Evolutionary conservation across 2,888 invertebrate species (phyloP), one percentile per base, ranked within the genome.

Genomic region (Metopia argyrocephala): DNA sequence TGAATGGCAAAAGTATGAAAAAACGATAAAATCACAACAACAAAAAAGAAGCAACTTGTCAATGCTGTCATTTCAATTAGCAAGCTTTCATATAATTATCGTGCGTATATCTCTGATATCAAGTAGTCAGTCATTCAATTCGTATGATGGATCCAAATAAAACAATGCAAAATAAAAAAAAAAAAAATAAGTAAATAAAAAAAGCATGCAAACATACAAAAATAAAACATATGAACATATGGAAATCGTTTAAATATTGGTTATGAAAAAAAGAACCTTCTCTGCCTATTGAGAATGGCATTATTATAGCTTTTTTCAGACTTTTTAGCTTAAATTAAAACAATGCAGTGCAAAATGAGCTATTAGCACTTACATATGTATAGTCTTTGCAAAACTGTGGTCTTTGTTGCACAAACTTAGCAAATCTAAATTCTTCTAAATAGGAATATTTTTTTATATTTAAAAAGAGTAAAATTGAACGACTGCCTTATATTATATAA

Each of bases 51-150:
- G 68, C 69, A 61, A 79, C 69, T 73, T 80, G 80, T 81, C 81
- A 78, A 66, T 74, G 76, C 81, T 81, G 81, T 81, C 81, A 78
- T 81, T 70, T 81, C 81, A 81, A 81, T 81, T 81, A 81, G 73
- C 78, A 74, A 65, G 69, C 81, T 69, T 78, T 61, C 59, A 78
- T 78, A 76, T 62, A 80, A 76, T 76, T 80, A 76, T 81, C 65
- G 81, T 74, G 64, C 57, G 52, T 57, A 81, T 20, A 70, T 74
- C 54, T 27, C 64, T 50, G 56, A 62, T 48, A 76, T 69, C 66
- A 74, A 64, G 56, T 71, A 79, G 76, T 76, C 76, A 79, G 76
- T 76, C 76, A 76, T 76, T 68, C 68, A 73, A 69, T 64, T 57
- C 68, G 57, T 61, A 65, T 76, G 76, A 65, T 52, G 62, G 69